Percentiles rank a stretch among this genome's conserved stretches.
These are phyloP conservation scores for Muraenolepis orangiensis DNA, from an alignment of 2,797 vertebrate species.

Conservation along the genomic window DNA sequence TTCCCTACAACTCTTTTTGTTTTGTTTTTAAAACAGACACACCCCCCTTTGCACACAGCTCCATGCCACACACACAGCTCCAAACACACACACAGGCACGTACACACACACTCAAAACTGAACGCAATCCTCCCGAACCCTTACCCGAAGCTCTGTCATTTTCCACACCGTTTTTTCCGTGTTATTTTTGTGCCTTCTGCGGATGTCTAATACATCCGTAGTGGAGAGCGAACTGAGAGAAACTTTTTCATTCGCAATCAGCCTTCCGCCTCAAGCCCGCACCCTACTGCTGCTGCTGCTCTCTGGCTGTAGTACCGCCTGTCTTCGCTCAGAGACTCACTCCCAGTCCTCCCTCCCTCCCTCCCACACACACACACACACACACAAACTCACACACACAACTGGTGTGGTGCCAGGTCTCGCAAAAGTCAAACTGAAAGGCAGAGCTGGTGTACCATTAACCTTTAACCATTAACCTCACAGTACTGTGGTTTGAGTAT, in stretches of 20 bases:
- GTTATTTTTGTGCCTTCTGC: neutral
- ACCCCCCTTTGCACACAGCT: constrained; percentile 67
- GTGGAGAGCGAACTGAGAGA: constrained; percentile 25
- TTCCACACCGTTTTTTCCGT: neutral
- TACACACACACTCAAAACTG: neutral
- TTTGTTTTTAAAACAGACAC: constrained; percentile 65
- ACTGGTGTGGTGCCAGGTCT: neutral
- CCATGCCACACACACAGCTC: constrained; percentile 4
- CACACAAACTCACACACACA: too few relatives aligned
- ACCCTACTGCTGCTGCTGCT: neutral
- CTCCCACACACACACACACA: neutral
- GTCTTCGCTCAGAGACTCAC: neutral
- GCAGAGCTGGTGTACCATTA: neutral
- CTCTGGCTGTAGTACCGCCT: neutral
- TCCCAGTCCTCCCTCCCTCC: neutral
- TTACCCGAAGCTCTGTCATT: neutral
- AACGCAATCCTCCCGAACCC: neutral
- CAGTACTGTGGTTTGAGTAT: neutral
- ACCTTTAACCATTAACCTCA: neutral
- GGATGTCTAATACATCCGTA: constrained; percentile 17
- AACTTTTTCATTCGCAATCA: constrained; percentile 14
- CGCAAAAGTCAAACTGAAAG: neutral
- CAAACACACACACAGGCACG: neutral
- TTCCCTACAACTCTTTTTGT: constrained; percentile 33
- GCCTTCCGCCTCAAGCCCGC: neutral